Evolutionary conservation across 2,888 invertebrate species (phyloP), one percentile per base, ranked within the genome.

Genomic region (Acanthosoma haemorrhoidale): DNA sequence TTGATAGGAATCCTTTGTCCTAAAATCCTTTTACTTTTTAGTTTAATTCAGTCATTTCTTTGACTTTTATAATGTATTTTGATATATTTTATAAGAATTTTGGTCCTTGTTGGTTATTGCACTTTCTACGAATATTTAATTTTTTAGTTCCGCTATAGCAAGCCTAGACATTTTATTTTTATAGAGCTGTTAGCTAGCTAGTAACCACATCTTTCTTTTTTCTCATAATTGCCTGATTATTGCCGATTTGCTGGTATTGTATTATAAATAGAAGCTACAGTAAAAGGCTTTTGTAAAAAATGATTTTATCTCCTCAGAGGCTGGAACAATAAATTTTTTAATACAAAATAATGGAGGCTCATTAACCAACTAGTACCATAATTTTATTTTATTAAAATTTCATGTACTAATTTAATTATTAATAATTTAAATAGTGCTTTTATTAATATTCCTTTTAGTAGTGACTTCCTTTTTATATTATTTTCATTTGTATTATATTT

Each of bases 401-500:
- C 15, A 32, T 60, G 9, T 60, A 60, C 15, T 60, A 34, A 2
- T 32, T 60, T 18, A 29, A 31, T 21, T 59, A 59, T 59, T 43
- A n/a, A n/a, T 13, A 51, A 51, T 51, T 25, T 29, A 60, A 18
- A 60, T 32, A 4, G 16, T 16, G 60, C 34, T 60, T 60, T 60
- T 31, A 32, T 60, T 21, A 34, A 13, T 36, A 34, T 60, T 60
- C 51, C 25, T n/a, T 51, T 25, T 51, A 51, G 29, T n/a, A n/a
- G n/a, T 25, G 21, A 15, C 16, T 16, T 64, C 31, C 21, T 2
- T 15, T 71, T 70, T 72, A 71, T 74, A 43, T 70, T 73, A 71
- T 73, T 74, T 75, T 75, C 73, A 70, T 75, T 73, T 72, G 73
- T 72, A 63, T 72, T 71, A 31, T 64, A 73, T 72, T 72, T 38